phyloP scores from a whole-genome alignment of 35 echinoderm and acorn worm species.

The Holothuria glaberrima region DNA sequence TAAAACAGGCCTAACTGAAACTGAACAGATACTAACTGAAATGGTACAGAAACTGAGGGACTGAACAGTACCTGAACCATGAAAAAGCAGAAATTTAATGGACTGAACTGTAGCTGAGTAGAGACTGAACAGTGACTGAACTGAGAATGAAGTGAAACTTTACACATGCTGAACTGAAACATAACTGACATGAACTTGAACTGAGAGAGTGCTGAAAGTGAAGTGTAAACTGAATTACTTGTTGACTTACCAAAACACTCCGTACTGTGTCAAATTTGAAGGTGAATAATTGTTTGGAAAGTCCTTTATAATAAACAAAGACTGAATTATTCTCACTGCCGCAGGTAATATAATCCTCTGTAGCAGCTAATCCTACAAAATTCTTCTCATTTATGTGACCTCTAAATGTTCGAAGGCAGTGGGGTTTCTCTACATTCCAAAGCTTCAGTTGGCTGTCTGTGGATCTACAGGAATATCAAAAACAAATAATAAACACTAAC shows the following conservation, averaged over 20 bases:
- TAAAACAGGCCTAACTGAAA: no score
- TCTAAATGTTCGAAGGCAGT: conserved; percentile 92
- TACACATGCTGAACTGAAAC: no score
- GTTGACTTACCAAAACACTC: conserved; percentile 77
- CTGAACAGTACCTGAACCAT: no score
- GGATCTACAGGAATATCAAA: conserved; percentile 60
- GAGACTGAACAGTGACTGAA: no score
- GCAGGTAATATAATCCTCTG: conserved; percentile 97
- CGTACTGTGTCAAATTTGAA: conserved; percentile 99
- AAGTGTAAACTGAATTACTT: neutral
- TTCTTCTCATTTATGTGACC: conserved; percentile 98
- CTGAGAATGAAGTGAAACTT: no score
- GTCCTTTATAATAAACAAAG: conserved; percentile 96
- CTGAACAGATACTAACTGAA: no score
- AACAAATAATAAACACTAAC: no score
- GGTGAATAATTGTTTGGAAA: conserved; percentile 96
- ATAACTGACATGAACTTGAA: no score
- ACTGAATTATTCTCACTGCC: conserved; percentile 97
- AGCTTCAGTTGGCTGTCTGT: conserved; percentile 97
- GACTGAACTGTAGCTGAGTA: no score
- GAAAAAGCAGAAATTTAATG: no score
- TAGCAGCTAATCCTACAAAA: conserved; percentile 95
- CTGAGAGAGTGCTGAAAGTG: no score
- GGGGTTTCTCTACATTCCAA: conserved; percentile 96
- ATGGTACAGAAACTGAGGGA: no score